These are phyloP conservation scores for Macrochelys suwanniensis DNA, from an alignment of 2,797 vertebrate genomes.

Conservation along the genomic window DNA sequence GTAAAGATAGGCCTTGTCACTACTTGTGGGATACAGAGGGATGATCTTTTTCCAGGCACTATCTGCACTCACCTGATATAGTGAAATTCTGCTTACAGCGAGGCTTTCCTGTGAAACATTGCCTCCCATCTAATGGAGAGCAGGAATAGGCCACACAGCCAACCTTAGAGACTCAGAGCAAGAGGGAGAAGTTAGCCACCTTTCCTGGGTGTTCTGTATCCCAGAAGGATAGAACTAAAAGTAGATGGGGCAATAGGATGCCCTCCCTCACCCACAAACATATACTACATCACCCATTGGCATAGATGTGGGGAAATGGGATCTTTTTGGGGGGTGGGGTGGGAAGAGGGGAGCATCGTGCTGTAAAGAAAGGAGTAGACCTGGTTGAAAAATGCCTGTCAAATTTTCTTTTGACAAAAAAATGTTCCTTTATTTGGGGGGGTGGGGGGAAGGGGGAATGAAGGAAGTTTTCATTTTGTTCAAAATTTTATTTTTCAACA, in stretches of 20 bases:
- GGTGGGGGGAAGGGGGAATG: too few relatives aligned
- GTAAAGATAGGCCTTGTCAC: not conserved
- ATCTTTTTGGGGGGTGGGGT: too few relatives aligned
- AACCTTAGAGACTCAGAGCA: not conserved
- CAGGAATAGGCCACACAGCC: not conserved
- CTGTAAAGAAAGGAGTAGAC: not conserved
- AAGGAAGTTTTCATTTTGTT: not conserved
- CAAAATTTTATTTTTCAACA: not conserved
- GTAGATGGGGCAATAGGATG: rapidly evolving
- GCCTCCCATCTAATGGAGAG: not conserved
- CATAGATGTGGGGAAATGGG: rapidly evolving
- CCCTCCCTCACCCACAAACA: not conserved
- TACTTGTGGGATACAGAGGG: not conserved
- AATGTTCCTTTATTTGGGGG: too few relatives aligned
- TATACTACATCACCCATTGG: not conserved
- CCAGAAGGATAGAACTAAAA: not conserved
- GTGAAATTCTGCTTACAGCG: rapidly evolving
- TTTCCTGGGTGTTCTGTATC: not conserved
- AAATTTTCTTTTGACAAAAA: not conserved
- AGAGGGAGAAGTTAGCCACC: not conserved
- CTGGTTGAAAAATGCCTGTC: not conserved
- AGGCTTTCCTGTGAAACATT: not conserved
- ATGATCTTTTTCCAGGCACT: not conserved
- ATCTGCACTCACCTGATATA: not conserved
- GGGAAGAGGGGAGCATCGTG: too few relatives aligned